Evolutionary conservation across 2,797 vertebrate genomes (phyloP), one percentile per base, ranked within the genome.

Genomic region (Psittacula echo): DNA sequence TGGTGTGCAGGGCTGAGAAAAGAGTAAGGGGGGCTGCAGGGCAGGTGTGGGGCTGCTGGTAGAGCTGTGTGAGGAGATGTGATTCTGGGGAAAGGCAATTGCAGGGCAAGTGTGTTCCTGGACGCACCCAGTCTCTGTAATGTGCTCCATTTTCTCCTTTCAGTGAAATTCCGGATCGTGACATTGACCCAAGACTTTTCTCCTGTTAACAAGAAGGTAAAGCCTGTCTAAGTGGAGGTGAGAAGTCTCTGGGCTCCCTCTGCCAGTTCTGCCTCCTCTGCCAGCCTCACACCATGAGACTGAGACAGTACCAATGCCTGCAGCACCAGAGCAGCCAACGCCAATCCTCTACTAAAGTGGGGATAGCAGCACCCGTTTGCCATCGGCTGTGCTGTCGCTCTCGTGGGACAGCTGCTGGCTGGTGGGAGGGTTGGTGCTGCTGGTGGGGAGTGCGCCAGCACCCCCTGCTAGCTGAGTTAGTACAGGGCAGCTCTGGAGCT

Each of bases 121-220:
- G 5, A 15, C 0, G 1, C 14, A 1, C 15, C 58, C 41, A 1
- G 0, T 50, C 29, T 48, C 66, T 62, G 2, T 24, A 65, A 65
- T 2, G 11, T 56, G 32, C 30, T 88, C 22, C 17, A 8, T 78
- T 77, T 80, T 62, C 17, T 77, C 22, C 24, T n/a, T 37, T 68
- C 96, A 97, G 96, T 96, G 91, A 96, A 93, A 51, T 97, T 97
- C 76, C 71, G 95, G 61, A 89, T 97, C 0, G 96, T 96, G 80
- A 96, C 95, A 0, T 4, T 97, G 90, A 95, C 94, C 0, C 91
- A 94, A 82, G 87, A 83, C 21, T 97, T 96, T 68, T 27, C 48
- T 90, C 95, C 95, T 0, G 7, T 94, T 77, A 95, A 92, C 56
- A 85, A 62, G 68, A 96, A 97, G 95, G 96, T 97, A 97, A 97